Conservation (phyloP, 2,797 vertebrate species). For the Tapirus indicus region DNA sequence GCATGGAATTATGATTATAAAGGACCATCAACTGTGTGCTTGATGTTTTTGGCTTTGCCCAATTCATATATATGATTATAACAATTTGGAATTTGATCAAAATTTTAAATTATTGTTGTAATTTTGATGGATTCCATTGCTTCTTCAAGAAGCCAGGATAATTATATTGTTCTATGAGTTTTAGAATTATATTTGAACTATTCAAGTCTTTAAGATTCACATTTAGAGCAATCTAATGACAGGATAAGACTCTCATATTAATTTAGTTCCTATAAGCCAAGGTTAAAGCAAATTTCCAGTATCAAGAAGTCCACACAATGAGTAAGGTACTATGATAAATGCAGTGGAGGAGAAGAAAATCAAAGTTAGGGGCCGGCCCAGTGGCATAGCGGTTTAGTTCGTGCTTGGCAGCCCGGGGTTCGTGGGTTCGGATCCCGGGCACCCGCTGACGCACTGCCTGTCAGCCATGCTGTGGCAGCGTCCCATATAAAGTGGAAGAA, state of each 20-base stretch:
- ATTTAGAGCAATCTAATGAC: conserved; percentile 16
- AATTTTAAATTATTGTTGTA: not conserved
- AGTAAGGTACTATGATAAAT: not conserved
- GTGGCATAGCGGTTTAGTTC: too few relatives aligned
- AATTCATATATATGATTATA: not conserved
- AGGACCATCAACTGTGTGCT: not conserved
- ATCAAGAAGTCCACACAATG: not conserved
- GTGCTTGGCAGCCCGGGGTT: too few relatives aligned
- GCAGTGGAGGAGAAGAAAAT: not conserved
- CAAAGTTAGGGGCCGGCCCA: not conserved
- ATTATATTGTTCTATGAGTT: not conserved
- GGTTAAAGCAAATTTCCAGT: not conserved
- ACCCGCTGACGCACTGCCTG: too few relatives aligned
- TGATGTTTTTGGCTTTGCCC: not conserved
- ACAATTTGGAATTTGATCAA: not conserved
- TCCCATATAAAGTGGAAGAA: too few relatives aligned
- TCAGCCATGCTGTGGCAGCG: too few relatives aligned
- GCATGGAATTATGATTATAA: not conserved
- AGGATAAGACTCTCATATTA: not conserved
- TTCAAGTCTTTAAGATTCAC: not conserved
- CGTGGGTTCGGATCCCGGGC: too few relatives aligned
- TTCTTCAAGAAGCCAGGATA: not conserved
- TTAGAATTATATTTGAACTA: conserved; percentile 22
- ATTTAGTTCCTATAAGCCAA: not conserved
- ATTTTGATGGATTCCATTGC: not conserved